Base-by-base conservation (phyloP, 2,797 vertebrate species). In the Eutrigla gurnardus region DNA sequence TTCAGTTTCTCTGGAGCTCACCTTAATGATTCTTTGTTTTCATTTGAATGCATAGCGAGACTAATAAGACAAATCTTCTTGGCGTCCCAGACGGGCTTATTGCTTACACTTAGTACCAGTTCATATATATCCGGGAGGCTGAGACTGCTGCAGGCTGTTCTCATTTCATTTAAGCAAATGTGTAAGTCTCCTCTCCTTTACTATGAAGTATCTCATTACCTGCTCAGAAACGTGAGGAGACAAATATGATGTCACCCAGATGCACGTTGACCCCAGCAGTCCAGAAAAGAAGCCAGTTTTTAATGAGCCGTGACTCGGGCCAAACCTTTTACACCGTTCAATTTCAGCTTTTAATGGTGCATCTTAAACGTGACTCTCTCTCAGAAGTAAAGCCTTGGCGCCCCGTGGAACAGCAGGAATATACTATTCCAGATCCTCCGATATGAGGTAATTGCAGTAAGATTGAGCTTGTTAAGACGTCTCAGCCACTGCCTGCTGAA, bases 161-260 rank as follows among this genome's bases (percentile, higher is more conserved):
- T 76, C 17, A 17, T 76, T 55, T 33, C 3, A 32, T 52, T 66
- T 52, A 39, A 63, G 67, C 49, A 60, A 60, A 64, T 39, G 6
- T 17, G 10, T 15, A 25, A 25, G 25, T 25, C 1, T 25, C 2
- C 1, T 2, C 15, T 40, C 15, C 47, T 33, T 64, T 70, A 6
- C 6, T 55, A 25, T 68, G 17, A 5, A 3, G 43, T 50, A 15
- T 35, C 13, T 15, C 13, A 7, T 37, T 36, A 15, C 35, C 35
- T 46, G 59, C 17, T 35, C 43, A 4, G 58, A 15, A 61, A 49
- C 50, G 5, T 49, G 25, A 25, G 2, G 7, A 63, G 12, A 36
- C 17, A 25, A 32, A 37, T 47, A 7, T 13, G 7, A 42, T 42
- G 69, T 65, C 18, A 54, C 13, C 46, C 33, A 49, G 14, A 33